phyloP scores from a whole-genome alignment of 2,113 vertebrate genomes.

The Lycocorax pyrrhopterus region DNA sequence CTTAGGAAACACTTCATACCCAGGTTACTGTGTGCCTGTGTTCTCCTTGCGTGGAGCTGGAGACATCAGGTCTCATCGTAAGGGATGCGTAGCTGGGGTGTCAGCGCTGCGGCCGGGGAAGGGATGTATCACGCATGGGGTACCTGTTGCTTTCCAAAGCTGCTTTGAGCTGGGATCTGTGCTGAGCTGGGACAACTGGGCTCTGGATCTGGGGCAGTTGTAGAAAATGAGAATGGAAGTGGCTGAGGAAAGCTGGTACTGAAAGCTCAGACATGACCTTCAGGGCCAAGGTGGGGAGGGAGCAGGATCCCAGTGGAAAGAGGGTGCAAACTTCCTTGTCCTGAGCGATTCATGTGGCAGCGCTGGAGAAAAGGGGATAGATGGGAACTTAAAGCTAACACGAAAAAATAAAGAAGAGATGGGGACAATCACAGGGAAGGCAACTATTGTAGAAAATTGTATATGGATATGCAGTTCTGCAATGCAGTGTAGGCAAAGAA shows the following conservation, averaged over 20 bases:
- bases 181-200: not conserved
- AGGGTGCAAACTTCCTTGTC: not conserved
- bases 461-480: not conserved
- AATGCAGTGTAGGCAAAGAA: not conserved
- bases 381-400: not conserved
- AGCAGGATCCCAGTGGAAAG: not conserved
- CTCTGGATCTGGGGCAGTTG: not conserved
- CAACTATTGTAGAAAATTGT: not conserved
- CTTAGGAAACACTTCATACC: not conserved
- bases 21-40: not conserved
- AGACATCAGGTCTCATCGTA: not conserved
- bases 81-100: not conserved
- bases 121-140: fast-evolving
- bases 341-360: not conserved
- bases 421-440: not conserved
- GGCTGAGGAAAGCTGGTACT: not conserved
- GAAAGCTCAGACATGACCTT: not conserved
- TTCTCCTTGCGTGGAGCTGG: not conserved
- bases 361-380: not conserved
- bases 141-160: not conserved
- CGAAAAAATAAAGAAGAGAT: not conserved
- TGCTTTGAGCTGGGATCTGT: not conserved
- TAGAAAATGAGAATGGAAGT: not conserved
- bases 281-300: not conserved
- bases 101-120: not conserved